Percentiles rank a stretch among this genome's conserved stretches.
phyloP scores from a whole-genome alignment of 1,140 invertebrate genomes.

The Tetragnatha versicolor region DNA sequence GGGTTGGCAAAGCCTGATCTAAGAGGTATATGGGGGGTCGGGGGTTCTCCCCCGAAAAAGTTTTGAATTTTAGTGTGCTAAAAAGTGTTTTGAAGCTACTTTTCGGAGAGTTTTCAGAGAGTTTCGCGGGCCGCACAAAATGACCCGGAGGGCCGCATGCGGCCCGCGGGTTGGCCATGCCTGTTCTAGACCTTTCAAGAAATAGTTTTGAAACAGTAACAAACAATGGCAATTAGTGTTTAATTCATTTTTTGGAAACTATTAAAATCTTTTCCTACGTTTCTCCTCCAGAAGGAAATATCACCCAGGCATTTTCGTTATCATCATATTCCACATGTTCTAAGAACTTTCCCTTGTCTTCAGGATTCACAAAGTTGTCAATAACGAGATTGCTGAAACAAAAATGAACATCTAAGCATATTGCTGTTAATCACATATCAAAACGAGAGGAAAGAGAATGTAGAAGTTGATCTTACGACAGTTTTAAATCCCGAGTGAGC shows the following conservation, averaged over 20 bases:
- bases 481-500: slow-evolving; percentile 74
- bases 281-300: slow-evolving; percentile 19
- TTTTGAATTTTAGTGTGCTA: too few species aligned
- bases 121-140: too few species aligned
- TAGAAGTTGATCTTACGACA: slow-evolving; percentile 64
- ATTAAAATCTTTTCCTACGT: slow-evolving; percentile 61
- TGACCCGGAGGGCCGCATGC: too few species aligned
- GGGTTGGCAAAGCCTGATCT: too few species aligned
- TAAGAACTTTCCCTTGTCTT: slow-evolving; percentile 84
- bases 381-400: slow-evolving; percentile 67
- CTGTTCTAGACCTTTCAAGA: too few species aligned
- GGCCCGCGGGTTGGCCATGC: too few species aligned
- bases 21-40: too few species aligned
- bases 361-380: slow-evolving; percentile 94
- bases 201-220: not conserved
- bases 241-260: not conserved
- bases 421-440: too few species aligned
- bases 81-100: too few species aligned
- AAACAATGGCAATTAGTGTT: not conserved
- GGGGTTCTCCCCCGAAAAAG: too few species aligned
- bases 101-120: too few species aligned
- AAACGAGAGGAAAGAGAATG: too few species aligned
- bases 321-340: slow-evolving; percentile 83
- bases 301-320: slow-evolving; percentile 78
- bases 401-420: slow-evolving; percentile 41